phyloP scores from a whole-genome alignment of 2,113 vertebrate genomes.

The Anoplopoma fimbria region DNA sequence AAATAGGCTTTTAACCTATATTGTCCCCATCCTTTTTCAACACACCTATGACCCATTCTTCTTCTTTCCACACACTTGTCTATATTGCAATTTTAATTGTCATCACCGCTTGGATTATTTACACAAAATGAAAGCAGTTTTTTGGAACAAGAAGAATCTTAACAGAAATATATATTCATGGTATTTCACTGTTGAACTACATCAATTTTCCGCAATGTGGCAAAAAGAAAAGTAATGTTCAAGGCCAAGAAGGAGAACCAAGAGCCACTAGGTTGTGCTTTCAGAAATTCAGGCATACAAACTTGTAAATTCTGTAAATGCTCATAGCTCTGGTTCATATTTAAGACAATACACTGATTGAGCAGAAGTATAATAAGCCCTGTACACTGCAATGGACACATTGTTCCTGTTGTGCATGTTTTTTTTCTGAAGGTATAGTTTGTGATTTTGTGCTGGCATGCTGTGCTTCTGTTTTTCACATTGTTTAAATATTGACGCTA shows the following conservation, averaged over 20 bases:
- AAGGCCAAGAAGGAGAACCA: slow-evolving; percentile 11
- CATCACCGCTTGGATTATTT: neutral
- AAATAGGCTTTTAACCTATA: too few species aligned
- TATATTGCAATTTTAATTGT: neutral
- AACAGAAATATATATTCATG: neutral
- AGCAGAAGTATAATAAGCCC: neutral
- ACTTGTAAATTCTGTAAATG: neutral
- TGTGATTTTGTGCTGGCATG: neutral
- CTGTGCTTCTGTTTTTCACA: neutral
- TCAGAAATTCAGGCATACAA: neutral
- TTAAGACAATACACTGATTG: neutral
- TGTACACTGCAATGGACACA: neutral
- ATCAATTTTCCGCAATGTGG: neutral
- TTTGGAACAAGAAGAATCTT: slow-evolving; percentile 13
- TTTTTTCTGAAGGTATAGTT: neutral
- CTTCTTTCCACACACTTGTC: neutral
- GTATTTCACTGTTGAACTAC: slow-evolving; percentile 19
- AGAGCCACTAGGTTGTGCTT: slow-evolving; percentile 33
- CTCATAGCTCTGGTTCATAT: neutral
- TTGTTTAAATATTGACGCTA: neutral
- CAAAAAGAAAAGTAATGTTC: neutral
- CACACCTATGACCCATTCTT: too few species aligned
- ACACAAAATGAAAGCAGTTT: neutral
- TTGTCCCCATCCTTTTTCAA: too few species aligned
- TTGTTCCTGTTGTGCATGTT: neutral